Evolutionary conservation across 2,888 invertebrate species (phyloP).

Genomic region (Campoplex capitator): DNA sequence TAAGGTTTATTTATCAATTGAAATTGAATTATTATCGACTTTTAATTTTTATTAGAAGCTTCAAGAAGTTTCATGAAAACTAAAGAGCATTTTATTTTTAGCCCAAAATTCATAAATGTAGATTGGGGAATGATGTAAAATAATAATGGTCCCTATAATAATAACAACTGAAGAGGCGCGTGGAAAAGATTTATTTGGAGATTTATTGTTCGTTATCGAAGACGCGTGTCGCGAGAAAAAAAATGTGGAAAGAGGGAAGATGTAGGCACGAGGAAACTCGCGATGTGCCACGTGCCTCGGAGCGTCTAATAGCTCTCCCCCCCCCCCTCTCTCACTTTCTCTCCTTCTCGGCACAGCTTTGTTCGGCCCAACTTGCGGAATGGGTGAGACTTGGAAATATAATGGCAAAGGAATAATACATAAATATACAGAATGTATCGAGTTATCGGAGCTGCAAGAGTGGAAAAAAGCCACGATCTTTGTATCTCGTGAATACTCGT

Average conservation of each 20-base stretch:
- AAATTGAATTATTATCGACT: neutral
- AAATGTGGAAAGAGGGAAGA: conserved; percentile 5
- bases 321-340: neutral
- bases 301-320: neutral
- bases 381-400: conserved; percentile 23
- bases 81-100: neutral
- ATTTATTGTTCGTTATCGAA: conserved; percentile 38
- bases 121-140: conserved; percentile 1
- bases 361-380: conserved; percentile 1
- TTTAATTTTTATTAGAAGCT: neutral
- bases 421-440: neutral
- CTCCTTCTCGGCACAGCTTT: neutral
- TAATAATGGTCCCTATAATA: neutral
- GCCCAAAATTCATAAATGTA: conserved; percentile 13
- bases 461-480: neutral
- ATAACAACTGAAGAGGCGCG: neutral
- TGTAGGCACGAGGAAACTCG: conserved; percentile 5
- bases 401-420: conserved; percentile 16
- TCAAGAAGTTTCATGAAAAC: neutral
- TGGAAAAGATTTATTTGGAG: conserved; percentile 35
- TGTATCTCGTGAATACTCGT: neutral
- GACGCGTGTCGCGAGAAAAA: conserved; percentile 18
- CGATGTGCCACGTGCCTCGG: conserved; percentile 23
- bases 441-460: neutral
- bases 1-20: neutral